A percentile compares a stretch with the other conserved stretches of the same genome.
These are phyloP conservation scores for Acanthochromis polyacanthus DNA, from an alignment of 2,113 vertebrate genomes.

Conservation along the genomic window DNA sequence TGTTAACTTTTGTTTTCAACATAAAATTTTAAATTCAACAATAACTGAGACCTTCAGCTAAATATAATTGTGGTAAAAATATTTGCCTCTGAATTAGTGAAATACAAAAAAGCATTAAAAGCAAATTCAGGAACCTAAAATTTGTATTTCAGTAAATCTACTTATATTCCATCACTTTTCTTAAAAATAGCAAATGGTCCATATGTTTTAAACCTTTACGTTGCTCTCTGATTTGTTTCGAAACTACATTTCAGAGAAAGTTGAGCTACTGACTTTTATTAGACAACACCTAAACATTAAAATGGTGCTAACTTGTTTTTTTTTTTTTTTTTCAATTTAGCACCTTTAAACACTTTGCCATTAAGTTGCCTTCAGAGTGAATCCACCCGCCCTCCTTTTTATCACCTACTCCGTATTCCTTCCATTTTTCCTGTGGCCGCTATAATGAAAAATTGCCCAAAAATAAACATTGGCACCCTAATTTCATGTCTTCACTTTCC, in stretches of 20 bases:
- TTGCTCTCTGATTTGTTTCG: background rate
- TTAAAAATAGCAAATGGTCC: too few relatives aligned
- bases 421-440: background rate
- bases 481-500: background rate
- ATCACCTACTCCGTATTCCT: background rate
- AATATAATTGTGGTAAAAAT: too few relatives aligned
- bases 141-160: too few relatives aligned
- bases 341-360: background rate
- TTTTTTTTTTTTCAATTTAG: background rate
- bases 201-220: background rate
- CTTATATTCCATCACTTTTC: too few relatives aligned
- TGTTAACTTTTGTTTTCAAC: too few relatives aligned
- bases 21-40: too few relatives aligned
- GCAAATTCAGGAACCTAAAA: too few relatives aligned
- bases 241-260: background rate
- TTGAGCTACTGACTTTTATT: background rate
- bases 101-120: too few relatives aligned
- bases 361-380: background rate
- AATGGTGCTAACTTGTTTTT: too few relatives aligned
- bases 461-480: conserved; percentile 2
- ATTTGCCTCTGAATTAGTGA: too few relatives aligned
- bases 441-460: background rate
- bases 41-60: too few relatives aligned
- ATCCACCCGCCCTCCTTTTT: background rate
- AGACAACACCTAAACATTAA: too few relatives aligned